Evolutionary conservation across 2,113 vertebrate genomes (phyloP), one percentile per base, ranked within the genome.

Genomic region (Varanus salvator): DNA sequence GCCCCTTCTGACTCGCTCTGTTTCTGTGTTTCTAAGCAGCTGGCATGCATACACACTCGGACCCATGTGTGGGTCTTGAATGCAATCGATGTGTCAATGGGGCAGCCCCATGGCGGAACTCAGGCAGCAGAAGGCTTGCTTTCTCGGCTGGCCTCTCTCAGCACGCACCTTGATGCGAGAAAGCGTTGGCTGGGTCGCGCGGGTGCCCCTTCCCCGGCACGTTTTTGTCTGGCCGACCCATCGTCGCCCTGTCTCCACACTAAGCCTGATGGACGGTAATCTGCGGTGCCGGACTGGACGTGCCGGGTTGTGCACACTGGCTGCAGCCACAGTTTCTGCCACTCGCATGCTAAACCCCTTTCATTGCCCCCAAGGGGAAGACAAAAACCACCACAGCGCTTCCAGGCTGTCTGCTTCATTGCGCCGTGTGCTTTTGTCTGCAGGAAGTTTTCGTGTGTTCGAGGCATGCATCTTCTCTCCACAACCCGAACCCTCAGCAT

Each of bases 251-350:
- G 14, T 54, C 75, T 87, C 38, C 8, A 8, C 60, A 54, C 84
- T 83, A 88, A 91, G 84, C 86, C 91, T 87, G 87, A 78, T 1
- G 82, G 94, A 90, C 84, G 52, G 74, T 93, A 60, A 93, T 92
- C 91, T 64, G 84, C 90, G 48, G 80, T 60, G 94, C 60, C 3
- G 9, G 57, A 44, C 64, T 0, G 78, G 84, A 91, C 38, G 87
- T 71, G 90, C 91, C 52, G 50, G 83, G 89, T 27, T 84, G 90
- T 84, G 77, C 80, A 77, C 38, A 0, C 89, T 25, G 21, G 77
- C 66, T 0, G 3, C 90, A 86, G 81, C 80, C 57, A 82, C 17
- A 69, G 84, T 86, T 64, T 6, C 52, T 66, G 44, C 34, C 44
- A 6, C 48, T 90, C 57, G 85, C 80, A 5, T 8, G 0, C 80